Conservation (phyloP, 2,797 vertebrate species). For the Mus spretus region DNA sequence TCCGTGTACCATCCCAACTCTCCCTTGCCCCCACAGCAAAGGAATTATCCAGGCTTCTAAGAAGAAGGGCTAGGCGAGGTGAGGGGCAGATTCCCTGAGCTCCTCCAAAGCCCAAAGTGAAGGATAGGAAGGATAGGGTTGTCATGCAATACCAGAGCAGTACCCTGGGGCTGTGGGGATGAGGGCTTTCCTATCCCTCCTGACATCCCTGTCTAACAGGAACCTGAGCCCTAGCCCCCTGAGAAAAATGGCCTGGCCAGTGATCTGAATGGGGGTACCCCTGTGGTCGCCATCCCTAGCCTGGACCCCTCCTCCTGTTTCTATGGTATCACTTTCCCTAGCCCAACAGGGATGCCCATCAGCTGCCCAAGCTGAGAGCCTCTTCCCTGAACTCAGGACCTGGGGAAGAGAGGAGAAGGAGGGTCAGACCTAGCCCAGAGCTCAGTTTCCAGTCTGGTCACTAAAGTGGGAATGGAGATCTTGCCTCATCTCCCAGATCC, state of each 20-base stretch:
- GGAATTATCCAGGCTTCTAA: not conserved
- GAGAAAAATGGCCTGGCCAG: not conserved
- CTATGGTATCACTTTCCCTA: not conserved
- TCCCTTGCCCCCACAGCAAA: not conserved
- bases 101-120: not conserved
- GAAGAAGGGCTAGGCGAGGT: not conserved
- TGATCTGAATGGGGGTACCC: not conserved
- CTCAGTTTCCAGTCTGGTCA: not conserved
- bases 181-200: not conserved
- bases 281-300: not conserved
- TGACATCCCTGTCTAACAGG: no score
- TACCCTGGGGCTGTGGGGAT: no score
- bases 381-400: not conserved
- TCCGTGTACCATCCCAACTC: not conserved
- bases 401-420: not conserved
- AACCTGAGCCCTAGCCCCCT: not conserved
- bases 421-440: not conserved
- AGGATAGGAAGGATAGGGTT: not conserved
- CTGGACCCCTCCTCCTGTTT: not conserved
- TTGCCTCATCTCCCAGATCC: conserved; percentile 3
- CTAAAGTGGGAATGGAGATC: not conserved
- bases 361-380: not conserved
- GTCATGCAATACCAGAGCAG: not conserved
- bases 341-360: not conserved
- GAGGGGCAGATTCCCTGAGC: not conserved